These are phyloP conservation scores for Calliphora vomitoria DNA, from an alignment of 2,888 invertebrate genomes.

Conservation along the genomic window DNA sequence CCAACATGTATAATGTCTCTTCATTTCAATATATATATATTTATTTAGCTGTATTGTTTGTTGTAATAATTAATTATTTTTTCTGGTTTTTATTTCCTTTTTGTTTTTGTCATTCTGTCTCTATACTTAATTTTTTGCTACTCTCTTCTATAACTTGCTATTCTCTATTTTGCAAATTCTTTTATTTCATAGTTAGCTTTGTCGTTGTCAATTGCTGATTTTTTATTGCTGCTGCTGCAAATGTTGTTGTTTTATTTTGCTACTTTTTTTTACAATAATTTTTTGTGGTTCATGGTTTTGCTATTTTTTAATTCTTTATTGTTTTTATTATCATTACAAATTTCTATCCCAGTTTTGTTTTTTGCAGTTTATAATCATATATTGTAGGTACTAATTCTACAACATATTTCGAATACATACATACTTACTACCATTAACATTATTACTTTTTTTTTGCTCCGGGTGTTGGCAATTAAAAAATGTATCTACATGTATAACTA, in stretches of 20 bases:
- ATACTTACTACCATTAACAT: background rate
- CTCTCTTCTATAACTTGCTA: slow-evolving; percentile 16
- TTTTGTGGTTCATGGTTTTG: slow-evolving; percentile 2
- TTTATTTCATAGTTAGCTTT: slow-evolving; percentile 47
- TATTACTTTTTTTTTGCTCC: slow-evolving; percentile 35
- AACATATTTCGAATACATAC: background rate
- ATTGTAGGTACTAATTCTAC: background rate
- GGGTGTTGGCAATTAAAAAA: slow-evolving; percentile 75
- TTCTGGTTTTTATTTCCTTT: slow-evolving; percentile 14
- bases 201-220: slow-evolving; percentile 64
- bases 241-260: slow-evolving; percentile 13
- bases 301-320: background rate
- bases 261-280: background rate
- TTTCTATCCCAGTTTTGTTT: background rate
- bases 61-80: slow-evolving; percentile 15
- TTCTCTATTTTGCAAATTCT: slow-evolving; percentile 46
- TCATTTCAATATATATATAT: background rate
- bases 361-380: slow-evolving; percentile 13
- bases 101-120: slow-evolving; percentile 29
- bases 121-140: slow-evolving; percentile 14
- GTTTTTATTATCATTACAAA: background rate
- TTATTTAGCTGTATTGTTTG: background rate
- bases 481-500: slow-evolving; percentile 44
- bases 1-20: background rate
- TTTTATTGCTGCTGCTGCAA: slow-evolving; percentile 49